Conservation (phyloP, 2,797 vertebrate species). For the Sebastes aleutianus region DNA sequence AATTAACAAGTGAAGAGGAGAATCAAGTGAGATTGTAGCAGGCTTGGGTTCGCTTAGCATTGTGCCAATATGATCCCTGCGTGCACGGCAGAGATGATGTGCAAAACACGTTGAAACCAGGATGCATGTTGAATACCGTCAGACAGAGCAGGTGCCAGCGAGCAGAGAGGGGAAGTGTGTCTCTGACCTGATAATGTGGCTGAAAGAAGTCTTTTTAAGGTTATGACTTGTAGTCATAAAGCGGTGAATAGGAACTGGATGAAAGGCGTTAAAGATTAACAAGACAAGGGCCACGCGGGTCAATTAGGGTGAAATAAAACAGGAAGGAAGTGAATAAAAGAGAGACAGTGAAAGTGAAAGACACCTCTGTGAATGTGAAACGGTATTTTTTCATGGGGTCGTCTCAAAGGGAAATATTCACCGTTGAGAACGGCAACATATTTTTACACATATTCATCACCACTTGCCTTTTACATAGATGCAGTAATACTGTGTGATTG, state of each 20-base stretch:
- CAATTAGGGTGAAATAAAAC: conserved; percentile 51
- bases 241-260: conserved; percentile 40
- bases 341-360: conserved; percentile 31
- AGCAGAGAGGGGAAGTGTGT: conserved; percentile 21
- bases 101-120: conserved; percentile 23
- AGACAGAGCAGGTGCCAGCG: conserved; percentile 26
- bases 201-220: conserved; percentile 42
- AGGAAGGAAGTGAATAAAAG: conserved; percentile 45
- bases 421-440: neutral
- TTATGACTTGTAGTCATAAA: conserved; percentile 50
- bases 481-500: neutral
- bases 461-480: neutral
- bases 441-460: neutral
- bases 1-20: conserved; percentile 13
- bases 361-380: neutral
- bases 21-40: neutral
- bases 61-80: conserved; percentile 18
- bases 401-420: conserved; percentile 43
- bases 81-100: conserved; percentile 20
- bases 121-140: conserved; percentile 18
- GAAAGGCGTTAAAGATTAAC: conserved; percentile 59
- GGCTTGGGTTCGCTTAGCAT: neutral
- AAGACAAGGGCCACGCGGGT: conserved; percentile 31
- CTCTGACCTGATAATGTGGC: conserved; percentile 52
- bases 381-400: conserved; percentile 1